Base-by-base conservation (phyloP, 2,113 vertebrate genomes). In the Cololabis saira region DNA sequence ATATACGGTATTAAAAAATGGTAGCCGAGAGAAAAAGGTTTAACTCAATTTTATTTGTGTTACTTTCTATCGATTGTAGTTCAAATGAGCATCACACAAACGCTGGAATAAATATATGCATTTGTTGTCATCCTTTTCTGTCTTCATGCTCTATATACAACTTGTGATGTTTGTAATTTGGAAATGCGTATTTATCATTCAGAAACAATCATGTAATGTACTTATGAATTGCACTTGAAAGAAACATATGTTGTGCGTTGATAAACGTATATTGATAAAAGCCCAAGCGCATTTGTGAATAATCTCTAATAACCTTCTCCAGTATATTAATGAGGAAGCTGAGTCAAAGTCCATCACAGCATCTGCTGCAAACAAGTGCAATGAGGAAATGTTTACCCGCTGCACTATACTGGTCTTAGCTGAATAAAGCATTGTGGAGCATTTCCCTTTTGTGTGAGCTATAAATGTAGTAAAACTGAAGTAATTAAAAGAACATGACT, bases 361-460 rank as follows among this genome's bases (percentile, higher is more conserved):
- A 22, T n/a, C 7, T 12, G 37, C 42, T 22, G n/a, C 17, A 21
- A 24, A 24, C 19, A 40, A 24, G 2, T 37, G 47, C 44, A 78
- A 75, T 19, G 60, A 69, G 67, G 70, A 80, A 80, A 52, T 37
- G 51, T 50, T 22, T 43, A 15, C 43, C 3, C 7, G 1, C 6
- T 24, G 33, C 42, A 59, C 48, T 54, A 30, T 42, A 27, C 16
- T 6, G 1, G 19, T 40, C 10, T 42, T 7, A 12, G 24, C 19
- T 30, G n/a, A 21, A 50, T 33, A 64, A 1, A 17, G 45, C n/a
- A 24, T 1, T 30, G 40, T 56, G 18, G 51, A 5, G 9, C 10
- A 68, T 72, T 83, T 84, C 74, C 81, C 78, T 58, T 70, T 75
- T 63, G n/a, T 53, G 50, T 62, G 51, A 59, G 18, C 45, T 53